Base-by-base conservation (phyloP, 2,797 vertebrate species). In the Karalla daura region DNA sequence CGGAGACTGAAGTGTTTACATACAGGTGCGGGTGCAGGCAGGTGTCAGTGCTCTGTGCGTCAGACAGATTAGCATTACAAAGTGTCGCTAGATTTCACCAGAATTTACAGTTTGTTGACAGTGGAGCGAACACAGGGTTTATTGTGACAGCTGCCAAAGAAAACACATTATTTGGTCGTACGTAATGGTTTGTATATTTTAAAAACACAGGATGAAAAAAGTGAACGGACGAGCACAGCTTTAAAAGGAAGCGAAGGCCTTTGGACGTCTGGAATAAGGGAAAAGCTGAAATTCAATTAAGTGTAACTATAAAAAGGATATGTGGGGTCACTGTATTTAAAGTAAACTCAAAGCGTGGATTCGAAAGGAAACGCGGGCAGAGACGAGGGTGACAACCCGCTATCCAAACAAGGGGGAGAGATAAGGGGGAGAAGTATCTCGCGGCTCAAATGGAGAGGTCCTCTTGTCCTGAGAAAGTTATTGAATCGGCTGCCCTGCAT, bases 401-500 rank as follows among this genome's bases (percentile, higher is more conserved):
- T 35, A 65, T 51, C 63, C 55, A 76, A 80, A 74, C 68, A 75
- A 14, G 33, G 18, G 17, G 5, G 21, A 64, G 46, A 52, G 25
- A 50, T 43, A 24, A 71, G 32, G 44, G 65, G 35, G 52, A 45
- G 59, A 78, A 53, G 37, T 40, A 54, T 53, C 71, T 33, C 56
- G 50, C 75, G 54, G 53, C 58, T 63, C 71, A 79, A 78, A 80
- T 80, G 74, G 76, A 74, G 80, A 50, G 39, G 36, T 43, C 51
- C 55, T 70, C 52, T 62, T 74, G 76, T 84, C 70, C 66, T 71
- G 69, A 78, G 63, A 84, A 85, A 63, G 24, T 86, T 79, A 88
- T 89, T 88, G 73, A 84, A 88, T 89, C 89, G 87, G 81, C 58
- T 81, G 79, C 56, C 68, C 76, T 85, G 87, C 20, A 81, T 86